Evolutionary conservation across 2,888 invertebrate genomes (phyloP), one percentile per base, ranked within the genome.

Genomic region (Incurvaria masculella): DNA sequence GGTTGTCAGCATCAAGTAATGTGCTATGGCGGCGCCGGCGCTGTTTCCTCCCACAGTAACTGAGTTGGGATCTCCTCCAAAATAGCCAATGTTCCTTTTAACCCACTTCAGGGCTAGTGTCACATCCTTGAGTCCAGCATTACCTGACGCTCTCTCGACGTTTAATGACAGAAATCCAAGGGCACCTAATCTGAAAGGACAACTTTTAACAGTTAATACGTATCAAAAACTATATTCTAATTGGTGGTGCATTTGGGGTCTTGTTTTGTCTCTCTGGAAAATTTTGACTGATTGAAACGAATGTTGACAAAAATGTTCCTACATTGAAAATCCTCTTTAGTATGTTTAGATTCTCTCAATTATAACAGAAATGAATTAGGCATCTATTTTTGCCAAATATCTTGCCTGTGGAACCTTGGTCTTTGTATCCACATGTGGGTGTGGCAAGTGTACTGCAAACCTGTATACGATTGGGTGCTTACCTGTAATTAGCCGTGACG

Each of bases 401-500:
- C 17, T 39, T 16, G 27, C 8, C 27, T 27, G 8, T n/a, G n/a
- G n/a, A n/a, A n/a, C n/a, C n/a, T n/a, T n/a, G n/a, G n/a, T n/a
- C n/a, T n/a, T n/a, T n/a, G n/a, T n/a, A n/a, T n/a, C n/a, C n/a
- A n/a, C n/a, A n/a, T n/a, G n/a, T n/a, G n/a, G n/a, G n/a, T n/a
- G n/a, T n/a, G n/a, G n/a, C n/a, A n/a, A n/a, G n/a, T n/a, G n/a
- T 40, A 14, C 16, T 10, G 8, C 11, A 6, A 42, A 20, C 14
- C 16, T 16, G 17, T 17, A 20, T 5, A 42, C 5, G 8, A 6
- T 45, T 26, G n/a, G 14, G 23, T 21, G 19, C 14, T 10, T 47
- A 62, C 61, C 63, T 61, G 53, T 62, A 68, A 49, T 69, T 70
- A 21, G 69, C 49, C 1, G 68, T 62, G 2, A 68, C 64, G 8